phyloP scores from a whole-genome alignment of 2,113 vertebrate species.

The Pachypanchax playfairii region DNA sequence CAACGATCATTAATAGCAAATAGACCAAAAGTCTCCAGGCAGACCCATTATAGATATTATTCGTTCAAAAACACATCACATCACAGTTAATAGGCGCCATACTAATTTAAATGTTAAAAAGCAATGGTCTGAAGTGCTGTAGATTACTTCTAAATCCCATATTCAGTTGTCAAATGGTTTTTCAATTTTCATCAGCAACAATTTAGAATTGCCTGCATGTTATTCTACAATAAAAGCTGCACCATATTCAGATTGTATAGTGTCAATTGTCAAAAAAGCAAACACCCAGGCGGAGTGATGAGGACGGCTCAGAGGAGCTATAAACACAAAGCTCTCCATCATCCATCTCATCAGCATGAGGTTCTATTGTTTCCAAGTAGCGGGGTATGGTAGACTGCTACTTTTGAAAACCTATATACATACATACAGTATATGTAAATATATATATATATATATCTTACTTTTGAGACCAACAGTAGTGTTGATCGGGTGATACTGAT shows the following conservation, averaged over 20 bases:
- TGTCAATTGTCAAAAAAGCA: conserved; percentile 21
- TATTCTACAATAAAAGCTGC: background rate
- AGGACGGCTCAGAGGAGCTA: conserved; percentile 14
- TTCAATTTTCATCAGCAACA: background rate
- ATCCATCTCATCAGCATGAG: conserved; percentile 32
- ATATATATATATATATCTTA: too few species aligned
- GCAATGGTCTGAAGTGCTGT: background rate
- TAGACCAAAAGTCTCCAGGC: background rate
- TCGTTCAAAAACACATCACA: background rate
- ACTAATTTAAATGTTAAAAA: background rate
- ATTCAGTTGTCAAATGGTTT: background rate
- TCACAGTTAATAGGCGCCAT: background rate
- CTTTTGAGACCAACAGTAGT: too few species aligned
- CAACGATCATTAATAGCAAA: too few species aligned
- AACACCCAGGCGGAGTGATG: conserved; percentile 25
- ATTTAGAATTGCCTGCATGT: background rate
- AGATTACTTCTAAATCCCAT: background rate
- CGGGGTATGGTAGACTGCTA: conserved; percentile 29
- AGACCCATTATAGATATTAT: background rate
- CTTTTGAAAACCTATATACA: too few species aligned
- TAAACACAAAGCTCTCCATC: conserved; percentile 15
- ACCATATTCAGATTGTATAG: background rate
- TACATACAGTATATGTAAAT: too few species aligned
- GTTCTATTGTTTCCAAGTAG: conserved; percentile 46
- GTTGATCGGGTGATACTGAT: conserved; percentile 34